Base-by-base conservation (phyloP, 1,140 invertebrate genomes). In the Drosophila takahashii region DNA sequence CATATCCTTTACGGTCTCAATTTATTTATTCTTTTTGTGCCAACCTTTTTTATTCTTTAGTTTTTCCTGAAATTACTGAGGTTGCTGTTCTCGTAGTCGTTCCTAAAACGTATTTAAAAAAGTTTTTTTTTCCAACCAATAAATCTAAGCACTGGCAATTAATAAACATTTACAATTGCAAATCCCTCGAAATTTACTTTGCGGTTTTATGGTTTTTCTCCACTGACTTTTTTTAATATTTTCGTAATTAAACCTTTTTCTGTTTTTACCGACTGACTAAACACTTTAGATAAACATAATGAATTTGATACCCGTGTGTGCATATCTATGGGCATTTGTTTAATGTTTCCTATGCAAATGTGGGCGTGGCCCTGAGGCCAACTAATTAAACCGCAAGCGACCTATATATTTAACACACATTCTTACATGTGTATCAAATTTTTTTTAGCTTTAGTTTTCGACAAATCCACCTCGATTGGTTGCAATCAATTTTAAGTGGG, bases 231-330 rank as follows among this genome's bases (percentile, higher is more conserved):
- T 41, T 26, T 18, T 36, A 53, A 52, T 59, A 56, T 78, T 69
- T 83, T 84, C 50, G 56, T 66, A 85, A 84, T 80, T 69, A 85
- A 86, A 81, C 69, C 70, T 62, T 75, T 67, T 52, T 22, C 22
- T 52, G 59, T 57, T 57, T 67, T 60, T n/a, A 53, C 75, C 58
- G 47, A 75, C 26, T 67, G 36, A 52, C 62, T 74, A 74, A 70
- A 70, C 51, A 73, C 15, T 41, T 39, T 59, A 65, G 50, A 36
- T 51, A 74, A 77, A 77, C 45, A 62, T 54, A 36, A 58, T 45
- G 42, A 50, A 81, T 65, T 39, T 74, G 77, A 44, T 37, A 41
- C 27, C 16, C 45, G 27, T 32, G 32, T 45, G 22, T 22, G 22
- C 3, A 22, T 22, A 27, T 41, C 37, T 42, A 29, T 57, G 29